Base-by-base conservation (phyloP, 2,797 vertebrate genomes). In the Arrhamphus sclerolepis region DNA sequence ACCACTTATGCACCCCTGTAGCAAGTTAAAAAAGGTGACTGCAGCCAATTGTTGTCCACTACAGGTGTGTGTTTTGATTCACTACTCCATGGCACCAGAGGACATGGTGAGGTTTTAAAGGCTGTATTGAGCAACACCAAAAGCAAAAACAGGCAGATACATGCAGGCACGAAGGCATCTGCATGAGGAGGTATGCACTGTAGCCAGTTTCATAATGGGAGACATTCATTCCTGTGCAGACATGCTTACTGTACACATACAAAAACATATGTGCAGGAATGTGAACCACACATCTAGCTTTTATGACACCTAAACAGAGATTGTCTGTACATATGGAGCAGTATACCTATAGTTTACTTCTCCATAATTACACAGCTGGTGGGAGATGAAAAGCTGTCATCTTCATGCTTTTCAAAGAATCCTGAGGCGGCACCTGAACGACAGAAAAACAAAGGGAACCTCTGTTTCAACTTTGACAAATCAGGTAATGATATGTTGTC, bases 321-420 rank as follows among this genome's bases (percentile, higher is more conserved):
- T 85, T 79, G 70, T 47, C 5, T 18, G 31, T 46, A 18, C 81
- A 68, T 69, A 50, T 56, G 73, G 3, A 40, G 60, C 67, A 70
- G 57, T 68, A 50, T 6, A 18, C 57, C 55, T 83, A 65, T 84
- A 70, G 83, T 82, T 63, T 79, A 68, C 73, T 58, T 62, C 56
- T 62, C 70, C 50, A 21, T 87, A 81, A 87, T 89, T 80, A 87
- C 71, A 80, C 68, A 77, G 72, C 66, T 77, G 75, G 66, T 46
- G 51, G 42, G 17, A 47, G 72, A 77, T 49, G 21, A 47, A 26
- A 46, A 67, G 63, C 73, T 75, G 70, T 83, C 77, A 75, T 77
- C 59, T 70, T 49, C 54, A 4, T 22, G 55, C 56, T 17, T 14
- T 40, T 56, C 48, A 4, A 52, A 26, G 34, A 52, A 64, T 2